Conservation (phyloP, 1,140 invertebrate genomes). For the Atta texana region DNA sequence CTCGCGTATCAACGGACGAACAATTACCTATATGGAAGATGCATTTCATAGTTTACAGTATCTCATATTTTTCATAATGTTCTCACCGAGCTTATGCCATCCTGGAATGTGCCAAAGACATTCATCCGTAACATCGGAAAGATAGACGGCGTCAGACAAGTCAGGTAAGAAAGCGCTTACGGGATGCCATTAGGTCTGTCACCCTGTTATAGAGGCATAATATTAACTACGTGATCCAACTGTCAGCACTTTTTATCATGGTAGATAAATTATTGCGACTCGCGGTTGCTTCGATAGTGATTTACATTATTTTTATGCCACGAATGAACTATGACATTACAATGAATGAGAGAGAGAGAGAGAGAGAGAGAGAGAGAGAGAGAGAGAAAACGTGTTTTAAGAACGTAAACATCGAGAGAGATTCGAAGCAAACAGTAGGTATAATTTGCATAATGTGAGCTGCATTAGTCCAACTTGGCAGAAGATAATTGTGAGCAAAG, state of each 20-base stretch:
- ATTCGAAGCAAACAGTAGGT: background rate
- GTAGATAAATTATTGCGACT: background rate
- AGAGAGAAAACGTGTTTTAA: background rate
- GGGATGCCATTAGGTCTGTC: constrained; percentile 43
- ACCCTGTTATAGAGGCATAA: constrained; percentile 18
- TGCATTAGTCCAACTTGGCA: constrained; percentile 22
- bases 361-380: background rate
- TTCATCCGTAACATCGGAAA: constrained; percentile 33
- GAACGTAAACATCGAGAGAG: background rate
- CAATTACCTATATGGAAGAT: constrained; percentile 11
- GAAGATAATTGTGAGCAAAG: constrained; percentile 6
- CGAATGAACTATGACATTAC: background rate
- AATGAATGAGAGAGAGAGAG: background rate
- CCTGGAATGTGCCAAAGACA: constrained; percentile 43
- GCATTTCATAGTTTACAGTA: background rate
- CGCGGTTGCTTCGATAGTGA: background rate
- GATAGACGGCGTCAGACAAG: constrained; percentile 36
- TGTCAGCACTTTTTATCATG: constrained; percentile 27
- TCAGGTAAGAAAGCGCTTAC: constrained; percentile 43
- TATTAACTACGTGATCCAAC: constrained; percentile 49
- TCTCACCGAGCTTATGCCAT: constrained; percentile 27
- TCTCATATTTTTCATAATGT: constrained; percentile 40
- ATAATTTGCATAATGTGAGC: constrained; percentile 18
- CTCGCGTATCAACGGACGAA: background rate
- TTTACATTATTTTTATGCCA: constrained; percentile 17